Percentiles rank a stretch among this genome's conserved stretches.
These are phyloP conservation scores for Gymnopithys bicolor DNA, from an alignment of 2,797 vertebrate species.

Conservation along the genomic window DNA sequence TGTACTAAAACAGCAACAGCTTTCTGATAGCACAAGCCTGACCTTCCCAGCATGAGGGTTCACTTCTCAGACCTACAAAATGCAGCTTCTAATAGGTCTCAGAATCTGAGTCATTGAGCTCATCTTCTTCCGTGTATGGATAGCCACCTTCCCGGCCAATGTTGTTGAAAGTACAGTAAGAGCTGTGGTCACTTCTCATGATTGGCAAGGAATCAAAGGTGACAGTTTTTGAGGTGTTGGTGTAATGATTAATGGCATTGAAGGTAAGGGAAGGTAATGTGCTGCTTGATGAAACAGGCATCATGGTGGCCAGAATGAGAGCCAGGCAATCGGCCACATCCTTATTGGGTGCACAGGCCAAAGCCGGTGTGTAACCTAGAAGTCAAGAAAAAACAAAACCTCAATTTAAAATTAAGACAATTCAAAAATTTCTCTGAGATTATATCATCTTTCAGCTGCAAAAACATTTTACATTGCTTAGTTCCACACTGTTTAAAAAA, in stretches of 20 bases:
- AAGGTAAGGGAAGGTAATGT: conserved; percentile 88
- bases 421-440: not conserved
- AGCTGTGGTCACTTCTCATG: conserved; percentile 88
- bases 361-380: conserved; percentile 94
- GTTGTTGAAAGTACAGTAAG: conserved; percentile 97
- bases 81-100: conserved; percentile 89
- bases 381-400: conserved; percentile 24
- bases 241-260: conserved; percentile 95
- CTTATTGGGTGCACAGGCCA: conserved; percentile 97
- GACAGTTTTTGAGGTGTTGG: conserved; percentile 92
- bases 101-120: conserved; percentile 97
- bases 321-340: conserved; percentile 97
- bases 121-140: conserved; percentile 88
- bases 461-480: not conserved
- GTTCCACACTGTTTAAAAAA: not conserved
- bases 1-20: conserved; percentile 38
- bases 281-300: conserved; percentile 92
- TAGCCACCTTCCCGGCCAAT: conserved; percentile 90
- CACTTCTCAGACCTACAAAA: conserved; percentile 12
- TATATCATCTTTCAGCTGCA: not conserved
- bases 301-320: conserved; percentile 98
- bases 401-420: not conserved
- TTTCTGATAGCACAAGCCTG: conserved; percentile 53
- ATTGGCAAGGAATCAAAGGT: conserved; percentile 92
- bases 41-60: conserved; percentile 38